These are phyloP conservation scores for Prosopocoilus inquinatus DNA, from an alignment of 2,888 invertebrate genomes.

Conservation along the genomic window DNA sequence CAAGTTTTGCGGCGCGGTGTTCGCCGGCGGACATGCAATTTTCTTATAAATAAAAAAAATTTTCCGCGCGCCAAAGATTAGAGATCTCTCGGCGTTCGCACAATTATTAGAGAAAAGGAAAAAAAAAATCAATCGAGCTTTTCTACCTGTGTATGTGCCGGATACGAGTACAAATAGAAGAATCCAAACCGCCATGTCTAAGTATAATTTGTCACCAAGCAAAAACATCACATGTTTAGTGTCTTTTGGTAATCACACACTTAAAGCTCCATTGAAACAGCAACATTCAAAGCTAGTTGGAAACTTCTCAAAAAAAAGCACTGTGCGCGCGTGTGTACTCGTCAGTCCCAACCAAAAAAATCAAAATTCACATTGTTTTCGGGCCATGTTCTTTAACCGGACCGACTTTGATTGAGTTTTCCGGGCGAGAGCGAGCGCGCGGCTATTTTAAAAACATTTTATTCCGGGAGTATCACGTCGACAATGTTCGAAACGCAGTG, in stretches of 20 bases:
- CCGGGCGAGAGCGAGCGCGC: slow-evolving; percentile 3
- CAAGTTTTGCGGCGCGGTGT: no score
- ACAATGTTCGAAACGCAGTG: slow-evolving; percentile 28
- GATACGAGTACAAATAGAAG: slow-evolving; percentile 28
- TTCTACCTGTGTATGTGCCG: slow-evolving; percentile 28
- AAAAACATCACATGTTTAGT: slow-evolving; percentile 26
- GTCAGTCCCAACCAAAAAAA: not conserved
- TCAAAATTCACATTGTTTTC: not conserved
- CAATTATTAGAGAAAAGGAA: no score
- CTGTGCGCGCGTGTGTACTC: not conserved
- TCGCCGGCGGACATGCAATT: no score
- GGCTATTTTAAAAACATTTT: slow-evolving; percentile 29
- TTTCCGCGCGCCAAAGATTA: no score
- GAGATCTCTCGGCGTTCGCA: no score
- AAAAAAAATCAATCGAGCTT: not conserved
- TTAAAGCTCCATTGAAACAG: no score
- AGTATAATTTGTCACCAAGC: not conserved
- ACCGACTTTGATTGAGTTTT: no score
- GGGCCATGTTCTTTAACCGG: not conserved
- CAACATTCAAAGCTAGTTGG: not conserved
- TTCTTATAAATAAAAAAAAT: no score
- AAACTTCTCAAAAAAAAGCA: not conserved
- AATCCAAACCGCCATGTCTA: slow-evolving; percentile 29
- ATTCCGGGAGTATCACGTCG: slow-evolving; percentile 22
- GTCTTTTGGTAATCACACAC: no score